Base-by-base conservation (phyloP, 2,888 invertebrate genomes). In the Dicyrtoma fusca region DNA sequence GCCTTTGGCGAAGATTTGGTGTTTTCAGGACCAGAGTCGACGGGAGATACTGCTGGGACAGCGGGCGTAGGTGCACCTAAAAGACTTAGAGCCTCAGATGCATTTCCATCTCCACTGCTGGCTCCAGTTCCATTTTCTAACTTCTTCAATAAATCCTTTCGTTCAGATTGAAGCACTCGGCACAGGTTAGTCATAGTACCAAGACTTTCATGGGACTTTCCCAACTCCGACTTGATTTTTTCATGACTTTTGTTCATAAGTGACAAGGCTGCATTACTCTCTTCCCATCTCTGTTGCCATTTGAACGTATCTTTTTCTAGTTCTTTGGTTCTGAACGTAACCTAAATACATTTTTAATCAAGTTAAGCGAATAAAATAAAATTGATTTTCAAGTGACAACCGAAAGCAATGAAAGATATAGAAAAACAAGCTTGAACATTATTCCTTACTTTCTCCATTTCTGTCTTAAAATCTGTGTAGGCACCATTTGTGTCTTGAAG, bases 221-320 rank as follows among this genome's bases (percentile, higher is more conserved):
- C 62, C 25, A 81, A 62, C 23, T 81, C 79, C 0, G 73, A 69
- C 71, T 79, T 75, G 10, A 81, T 62, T 42, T 75, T 75, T 11
- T 62, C 59, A 62, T 81, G 78, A 66, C 78, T 81, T 70, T 74
- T 62, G 57, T 74, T 71, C 77, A 81, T 76, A 0, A 71, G 26
- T 34, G 53, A 47, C 6, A 79, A 59, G 19, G 79, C 77, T 42
- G 65, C 69, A 14, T 74, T 75, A 42, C 77, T 76, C 68, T 81
- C 78, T 55, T 81, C 80, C 79, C 79, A 81, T 34, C 79, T 69
- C 17, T 34, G 70, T 45, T 79, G 79, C 80, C 80, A 81, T 69
- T 75, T 77, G 0, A 73, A 8, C 1, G 78, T 79, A 42, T 81
- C 79, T 45, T 70, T 71, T 63, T 81, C 80, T 34, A 81, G 59